phyloP scores from a whole-genome alignment of 2,888 invertebrate species.

The Oscheius onirici region DNA sequence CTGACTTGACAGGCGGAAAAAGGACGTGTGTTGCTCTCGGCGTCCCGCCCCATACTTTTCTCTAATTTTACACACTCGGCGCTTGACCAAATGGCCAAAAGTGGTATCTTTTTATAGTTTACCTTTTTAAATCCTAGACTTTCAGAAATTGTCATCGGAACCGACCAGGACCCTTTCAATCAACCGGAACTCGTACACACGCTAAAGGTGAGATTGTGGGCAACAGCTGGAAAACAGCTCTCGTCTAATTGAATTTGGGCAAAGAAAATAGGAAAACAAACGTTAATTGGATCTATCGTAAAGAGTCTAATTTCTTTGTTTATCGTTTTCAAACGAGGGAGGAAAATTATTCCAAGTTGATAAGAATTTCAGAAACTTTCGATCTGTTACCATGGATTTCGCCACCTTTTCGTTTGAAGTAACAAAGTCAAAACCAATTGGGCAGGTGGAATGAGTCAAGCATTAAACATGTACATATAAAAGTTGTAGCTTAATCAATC shows the following conservation, averaged over 20 bases:
- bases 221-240: neutral
- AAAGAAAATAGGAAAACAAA: neutral
- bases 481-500: no score
- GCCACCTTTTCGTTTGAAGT: no score
- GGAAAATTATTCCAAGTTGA: no score
- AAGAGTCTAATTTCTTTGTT: no score
- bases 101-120: neutral
- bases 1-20: constrained; percentile 28
- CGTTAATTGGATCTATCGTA: neutral
- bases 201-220: constrained; percentile 39
- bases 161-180: constrained; percentile 58
- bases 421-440: no score
- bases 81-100: constrained; percentile 3
- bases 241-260: neutral
- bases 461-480: no score
- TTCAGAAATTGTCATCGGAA: constrained; percentile 45
- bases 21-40: neutral
- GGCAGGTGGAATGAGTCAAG: no score
- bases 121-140: neutral
- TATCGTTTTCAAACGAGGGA: no score
- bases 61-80: constrained; percentile 22
- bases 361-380: no score
- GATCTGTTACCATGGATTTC: no score
- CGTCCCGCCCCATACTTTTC: constrained; percentile 13
- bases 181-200: constrained; percentile 54